Percentiles rank a stretch among this genome's conserved stretches.
Evolutionary conservation across 2,888 invertebrate species (phyloP).

Genomic region (Ethmia dodecea): DNA sequence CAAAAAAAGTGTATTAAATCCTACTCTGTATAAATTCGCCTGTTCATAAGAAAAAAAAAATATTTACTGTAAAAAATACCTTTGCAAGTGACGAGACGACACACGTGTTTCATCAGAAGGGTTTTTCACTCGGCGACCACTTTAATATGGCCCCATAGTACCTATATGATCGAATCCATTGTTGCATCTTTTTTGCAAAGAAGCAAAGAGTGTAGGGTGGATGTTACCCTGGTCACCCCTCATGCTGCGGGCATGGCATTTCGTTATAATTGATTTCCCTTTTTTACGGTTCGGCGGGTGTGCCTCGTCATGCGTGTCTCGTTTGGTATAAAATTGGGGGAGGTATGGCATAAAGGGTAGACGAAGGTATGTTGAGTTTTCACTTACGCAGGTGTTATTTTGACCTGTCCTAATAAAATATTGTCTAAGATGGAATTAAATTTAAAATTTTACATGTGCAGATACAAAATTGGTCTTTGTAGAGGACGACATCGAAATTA

Average conservation of each 20-base stretch:
- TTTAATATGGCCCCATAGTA: slow-evolving; percentile 28
- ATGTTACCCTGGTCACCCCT: slow-evolving; percentile 36
- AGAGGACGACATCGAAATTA: too few species aligned
- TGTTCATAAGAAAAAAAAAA: slow-evolving; percentile 29
- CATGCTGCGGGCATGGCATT: slow-evolving; percentile 49
- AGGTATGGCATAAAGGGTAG: too few species aligned
- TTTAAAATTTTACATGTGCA: too few species aligned
- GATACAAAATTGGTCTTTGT: too few species aligned
- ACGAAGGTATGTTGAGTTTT: too few species aligned
- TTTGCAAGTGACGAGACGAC: slow-evolving; percentile 54
- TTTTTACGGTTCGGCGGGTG: slow-evolving; percentile 64
- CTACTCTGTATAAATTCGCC: neutral
- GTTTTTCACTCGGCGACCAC: slow-evolving; percentile 31
- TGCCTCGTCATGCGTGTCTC: slow-evolving; percentile 47
- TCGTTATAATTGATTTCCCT: slow-evolving; percentile 71
- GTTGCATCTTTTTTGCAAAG: slow-evolving; percentile 19
- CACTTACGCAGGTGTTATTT: too few species aligned
- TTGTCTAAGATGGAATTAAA: too few species aligned
- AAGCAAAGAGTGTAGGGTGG: slow-evolving; percentile 16
- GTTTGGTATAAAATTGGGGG: slow-evolving; percentile 42
- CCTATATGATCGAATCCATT: slow-evolving; percentile 22
- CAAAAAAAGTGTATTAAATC: neutral
- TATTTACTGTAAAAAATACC: slow-evolving; percentile 54
- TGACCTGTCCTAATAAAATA: too few species aligned
- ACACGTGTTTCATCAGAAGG: slow-evolving; percentile 48